These are phyloP conservation scores for Gambusia holbrooki DNA, from an alignment of 2,113 vertebrate species.

Conservation along the genomic window DNA sequence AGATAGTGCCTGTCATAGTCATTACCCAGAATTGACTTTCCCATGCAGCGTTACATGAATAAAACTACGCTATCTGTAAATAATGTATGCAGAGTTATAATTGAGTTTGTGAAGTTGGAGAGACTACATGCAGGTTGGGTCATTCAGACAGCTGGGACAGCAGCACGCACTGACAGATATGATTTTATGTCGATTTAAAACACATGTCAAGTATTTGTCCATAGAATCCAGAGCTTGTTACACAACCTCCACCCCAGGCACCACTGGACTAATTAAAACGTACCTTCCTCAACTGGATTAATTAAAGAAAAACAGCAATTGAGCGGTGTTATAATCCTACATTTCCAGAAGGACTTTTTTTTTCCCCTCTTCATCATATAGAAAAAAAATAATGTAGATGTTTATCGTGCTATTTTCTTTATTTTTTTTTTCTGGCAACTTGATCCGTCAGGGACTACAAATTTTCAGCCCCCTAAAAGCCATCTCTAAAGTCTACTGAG, in stretches of 20 bases:
- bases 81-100: conserved; percentile 1
- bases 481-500: conserved; percentile 39
- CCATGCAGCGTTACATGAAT: not conserved
- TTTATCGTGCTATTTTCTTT: too few species aligned
- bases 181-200: conserved; percentile 51
- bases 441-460: not conserved
- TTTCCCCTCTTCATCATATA: not conserved
- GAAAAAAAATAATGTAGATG: not conserved
- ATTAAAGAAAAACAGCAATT: conserved; percentile 5
- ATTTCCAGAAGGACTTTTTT: not conserved
- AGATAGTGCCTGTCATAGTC: not conserved
- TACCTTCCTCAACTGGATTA: not conserved
- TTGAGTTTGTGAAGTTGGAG: conserved; percentile 8
- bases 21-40: not conserved
- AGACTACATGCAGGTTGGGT: not conserved
- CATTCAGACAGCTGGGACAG: conserved; percentile 59
- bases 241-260: conserved; percentile 16
- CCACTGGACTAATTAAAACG: not conserved
- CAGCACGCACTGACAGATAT: conserved; percentile 56
- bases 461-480: conserved; percentile 33
- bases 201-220: conserved; percentile 52
- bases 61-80: conserved; percentile 13
- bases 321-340: not conserved
- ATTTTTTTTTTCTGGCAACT: not conserved
- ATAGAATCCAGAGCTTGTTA: conserved; percentile 18